Evolutionary conservation across 2,113 vertebrate genomes (phyloP).

Genomic region (Podilymbus podiceps): DNA sequence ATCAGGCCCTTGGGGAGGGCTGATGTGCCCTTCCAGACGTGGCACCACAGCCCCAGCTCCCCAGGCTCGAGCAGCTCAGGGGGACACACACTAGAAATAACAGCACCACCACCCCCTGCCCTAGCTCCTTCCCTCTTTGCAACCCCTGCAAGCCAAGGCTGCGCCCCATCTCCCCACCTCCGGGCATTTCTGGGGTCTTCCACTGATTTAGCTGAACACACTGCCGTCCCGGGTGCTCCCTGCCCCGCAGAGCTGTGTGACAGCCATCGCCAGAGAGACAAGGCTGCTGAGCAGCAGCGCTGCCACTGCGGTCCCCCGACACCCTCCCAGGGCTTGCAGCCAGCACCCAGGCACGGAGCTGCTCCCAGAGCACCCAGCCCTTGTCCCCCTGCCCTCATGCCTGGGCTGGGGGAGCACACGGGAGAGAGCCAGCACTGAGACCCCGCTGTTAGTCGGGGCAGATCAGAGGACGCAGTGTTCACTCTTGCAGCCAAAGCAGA

Average conservation of each 20-base stretch:
- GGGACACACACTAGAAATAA: background rate
- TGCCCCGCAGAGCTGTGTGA: background rate
- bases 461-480: background rate
- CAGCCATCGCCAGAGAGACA: fast-evolving
- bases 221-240: fast-evolving
- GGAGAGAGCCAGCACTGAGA: background rate
- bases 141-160: background rate
- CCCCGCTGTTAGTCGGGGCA: fast-evolving
- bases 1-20: background rate
- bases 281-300: background rate
- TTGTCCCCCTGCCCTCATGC: background rate
- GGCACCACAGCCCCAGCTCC: background rate
- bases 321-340: background rate
- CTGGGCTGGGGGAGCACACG: background rate
- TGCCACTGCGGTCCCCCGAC: fast-evolving
- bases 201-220: fast-evolving
- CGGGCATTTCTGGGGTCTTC: background rate
- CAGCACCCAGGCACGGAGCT: background rate
- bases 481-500: background rate
- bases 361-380: background rate
- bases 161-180: background rate
- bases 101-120: background rate
- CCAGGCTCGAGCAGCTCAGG: background rate
- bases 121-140: background rate
- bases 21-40: background rate